A percentile compares a stretch with the other conserved stretches of the same genome.
phyloP scores from a whole-genome alignment of 2,888 invertebrate genomes.

The Melanchra persicariae region DNA sequence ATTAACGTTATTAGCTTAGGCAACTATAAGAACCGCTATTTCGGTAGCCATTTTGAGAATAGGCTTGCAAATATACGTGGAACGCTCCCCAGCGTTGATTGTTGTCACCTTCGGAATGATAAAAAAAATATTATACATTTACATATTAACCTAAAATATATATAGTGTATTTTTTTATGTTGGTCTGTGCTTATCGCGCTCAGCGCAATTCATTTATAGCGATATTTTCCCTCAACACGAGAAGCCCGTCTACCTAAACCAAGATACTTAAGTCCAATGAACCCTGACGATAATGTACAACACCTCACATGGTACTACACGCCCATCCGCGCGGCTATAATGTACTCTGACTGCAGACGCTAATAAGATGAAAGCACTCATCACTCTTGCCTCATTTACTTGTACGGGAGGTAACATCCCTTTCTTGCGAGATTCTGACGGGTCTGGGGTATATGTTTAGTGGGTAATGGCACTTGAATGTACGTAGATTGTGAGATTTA shows the following conservation, averaged over 20 bases:
- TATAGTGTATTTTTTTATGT: too few relatives aligned
- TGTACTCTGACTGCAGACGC: conserved; percentile 64
- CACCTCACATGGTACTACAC: conserved; percentile 13
- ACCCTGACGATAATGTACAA: conserved; percentile 19
- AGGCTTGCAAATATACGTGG: conserved; percentile 8
- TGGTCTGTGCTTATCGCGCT: too few relatives aligned
- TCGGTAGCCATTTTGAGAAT: background rate
- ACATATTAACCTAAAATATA: too few relatives aligned
- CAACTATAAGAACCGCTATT: conserved; percentile 13
- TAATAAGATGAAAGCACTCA: conserved; percentile 73
- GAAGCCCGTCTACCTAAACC: background rate
- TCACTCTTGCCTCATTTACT: conserved; percentile 65
- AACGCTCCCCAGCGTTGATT: too few relatives aligned
- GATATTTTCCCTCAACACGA: background rate
- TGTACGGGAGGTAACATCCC: conserved; percentile 25
- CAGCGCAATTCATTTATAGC: background rate
- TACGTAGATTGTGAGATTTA: background rate
- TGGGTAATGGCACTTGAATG: conserved; percentile 10
- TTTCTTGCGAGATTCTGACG: conserved; percentile 21
- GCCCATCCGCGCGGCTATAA: conserved; percentile 48
- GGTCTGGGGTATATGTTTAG: conserved; percentile 6
- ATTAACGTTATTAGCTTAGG: conserved; percentile 30
- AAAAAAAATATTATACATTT: too few relatives aligned
- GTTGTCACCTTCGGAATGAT: background rate
- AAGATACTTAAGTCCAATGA: conserved; percentile 48